These are phyloP conservation scores for Dipodomys stephensi DNA, from an alignment of 2,113 vertebrate species.

Conservation along the genomic window DNA sequence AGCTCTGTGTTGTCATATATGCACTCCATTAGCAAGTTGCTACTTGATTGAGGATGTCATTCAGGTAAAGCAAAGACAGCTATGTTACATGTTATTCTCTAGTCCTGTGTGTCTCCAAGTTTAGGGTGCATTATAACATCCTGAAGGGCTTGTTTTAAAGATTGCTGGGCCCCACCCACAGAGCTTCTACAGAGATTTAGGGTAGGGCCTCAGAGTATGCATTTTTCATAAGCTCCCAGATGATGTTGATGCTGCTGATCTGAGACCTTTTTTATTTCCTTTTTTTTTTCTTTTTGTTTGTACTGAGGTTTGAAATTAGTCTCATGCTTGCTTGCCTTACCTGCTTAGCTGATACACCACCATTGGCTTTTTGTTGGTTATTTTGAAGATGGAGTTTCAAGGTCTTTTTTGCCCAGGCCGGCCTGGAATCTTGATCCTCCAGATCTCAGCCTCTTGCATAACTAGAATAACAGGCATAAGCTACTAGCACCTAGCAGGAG, in stretches of 20 bases:
- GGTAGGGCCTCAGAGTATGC: not conserved
- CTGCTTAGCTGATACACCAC: too few species aligned
- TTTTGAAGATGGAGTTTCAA: too few species aligned
- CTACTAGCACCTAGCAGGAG: too few species aligned
- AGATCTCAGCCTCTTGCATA: too few species aligned
- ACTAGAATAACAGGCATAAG: too few species aligned
- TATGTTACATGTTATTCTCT: not conserved
- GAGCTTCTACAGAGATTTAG: not conserved
- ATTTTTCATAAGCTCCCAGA: not conserved
- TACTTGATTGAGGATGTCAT: constrained; percentile 40
- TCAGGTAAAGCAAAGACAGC: not conserved
- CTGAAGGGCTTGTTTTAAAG: not conserved
- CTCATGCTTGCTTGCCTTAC: too few species aligned
- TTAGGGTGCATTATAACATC: not conserved
- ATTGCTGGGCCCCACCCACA: not conserved
- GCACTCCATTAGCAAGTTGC: not conserved
- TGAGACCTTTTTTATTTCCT: too few species aligned
- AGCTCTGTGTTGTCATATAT: not conserved
- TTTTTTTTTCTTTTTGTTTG: too few species aligned
- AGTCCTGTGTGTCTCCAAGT: not conserved
- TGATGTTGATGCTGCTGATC: not conserved
- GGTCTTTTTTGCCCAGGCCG: too few species aligned
- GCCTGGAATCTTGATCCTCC: too few species aligned
- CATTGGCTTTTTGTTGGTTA: too few species aligned
- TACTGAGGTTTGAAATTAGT: too few species aligned